Base-by-base conservation (phyloP, 2,797 vertebrate genomes). In the Hozukius guyotensis region DNA sequence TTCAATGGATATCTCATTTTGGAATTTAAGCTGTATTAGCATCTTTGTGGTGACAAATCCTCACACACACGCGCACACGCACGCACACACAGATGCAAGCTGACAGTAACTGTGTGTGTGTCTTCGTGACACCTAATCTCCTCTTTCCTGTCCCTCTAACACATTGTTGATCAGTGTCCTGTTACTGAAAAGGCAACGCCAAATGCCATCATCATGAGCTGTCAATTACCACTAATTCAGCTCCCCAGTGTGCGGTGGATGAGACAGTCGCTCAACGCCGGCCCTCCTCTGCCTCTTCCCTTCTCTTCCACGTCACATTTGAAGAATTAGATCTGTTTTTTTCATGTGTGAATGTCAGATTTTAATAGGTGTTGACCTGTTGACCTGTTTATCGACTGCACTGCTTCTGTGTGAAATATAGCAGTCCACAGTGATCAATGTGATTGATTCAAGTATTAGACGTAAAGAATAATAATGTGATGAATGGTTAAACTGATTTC, bases 181-280 rank as follows among this genome's bases (percentile, higher is more conserved):
- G 80, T 76, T 84, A 12, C 80, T 81, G 72, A 87, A 86, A 82
- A 85, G 81, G 84, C 65, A 32, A 46, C 1, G 25, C 56, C 80
- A 83, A 88, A 86, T 64, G 75, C 77, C 75, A n/a, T 60, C 68
- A 90, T 91, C 89, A 93, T 34, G 87, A 89, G 83, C 82, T 87
- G 88, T 91, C 90, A 88, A 85, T 93, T 89, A 91, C 62, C 42
- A 22, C 46, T 84, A 86, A 88, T 81, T 81, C 86, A 85, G 82
- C 82, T 83, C 64, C 71, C 42, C 52, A 4, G 85, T 31, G 84
- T 70, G 81, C 20, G 67, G 52, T n/a, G 59, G 77, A 81, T 75
- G 88, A 88, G 79, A 59, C 77, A 42, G 75, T 80, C 78, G 6
- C 84, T 91, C 76, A 42, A 2, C n/a, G 42, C 14, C 59, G 22